Evolutionary conservation across 2,797 vertebrate species (phyloP), one percentile per base, ranked within the genome.

Genomic region (Benthosema pterotum): DNA sequence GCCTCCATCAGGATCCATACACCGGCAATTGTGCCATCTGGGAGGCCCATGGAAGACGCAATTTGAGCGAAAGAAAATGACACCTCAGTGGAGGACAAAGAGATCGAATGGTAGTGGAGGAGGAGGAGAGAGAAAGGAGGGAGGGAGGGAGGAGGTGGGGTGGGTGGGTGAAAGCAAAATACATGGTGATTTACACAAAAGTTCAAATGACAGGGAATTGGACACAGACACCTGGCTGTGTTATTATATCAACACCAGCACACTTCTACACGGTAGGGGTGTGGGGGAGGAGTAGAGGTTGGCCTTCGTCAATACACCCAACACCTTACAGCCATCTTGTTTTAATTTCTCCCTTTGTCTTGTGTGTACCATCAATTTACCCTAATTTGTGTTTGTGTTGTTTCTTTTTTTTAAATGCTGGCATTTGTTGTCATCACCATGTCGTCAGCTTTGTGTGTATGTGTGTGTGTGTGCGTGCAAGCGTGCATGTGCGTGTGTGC

Each of bases 21-120:
- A 83, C 86, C 72, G 55, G 71, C 89, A 87, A 91, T 92, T 91
- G 88, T 82, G 75, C 86, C 74, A 57, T 87, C 87, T 82, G 72
- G 78, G 84, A 89, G 90, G 87, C 79, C 87, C 82, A 50, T 69
- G 82, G 77, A 87, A 81, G 90, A 90, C 87, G 91, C 89, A 91
- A 93, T 92, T 91, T 92, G 86, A 91, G 89, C 83, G 83, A 92
- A 91, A 89, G 87, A 92, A 92, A 93, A 92, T 91, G 86, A 90
- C 84, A 90, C 84, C 77, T 79, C 67, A 62, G 14, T 28, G 11
- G 64, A 58, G 71, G 77, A 79, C 83, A 75, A 67, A 69, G 68
- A 52, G 69, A 82, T 75, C n/a, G 71, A 86, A 78, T 65, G 6
- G 66, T 65, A 5, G 66, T 57, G 75, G 85, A 86, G 85, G 85